These are phyloP conservation scores for Dolichopus griseipennis DNA, from an alignment of 2,888 invertebrate species.

Conservation along the genomic window DNA sequence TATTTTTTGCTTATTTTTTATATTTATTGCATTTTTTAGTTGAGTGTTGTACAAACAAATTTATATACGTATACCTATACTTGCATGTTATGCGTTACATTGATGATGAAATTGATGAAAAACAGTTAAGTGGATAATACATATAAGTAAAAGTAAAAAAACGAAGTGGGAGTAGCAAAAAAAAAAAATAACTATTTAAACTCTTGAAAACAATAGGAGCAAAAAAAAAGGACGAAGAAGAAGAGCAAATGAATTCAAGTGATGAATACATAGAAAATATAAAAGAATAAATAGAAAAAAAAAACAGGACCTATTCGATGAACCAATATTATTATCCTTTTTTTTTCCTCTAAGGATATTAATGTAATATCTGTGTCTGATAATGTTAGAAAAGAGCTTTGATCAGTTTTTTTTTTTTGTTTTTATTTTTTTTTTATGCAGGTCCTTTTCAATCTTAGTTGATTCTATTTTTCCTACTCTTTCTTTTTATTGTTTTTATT, in stretches of 20 bases:
- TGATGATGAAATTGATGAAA: slow-evolving; percentile 5
- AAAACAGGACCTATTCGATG: neutral
- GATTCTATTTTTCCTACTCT: too few relatives aligned
- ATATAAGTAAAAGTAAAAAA: neutral
- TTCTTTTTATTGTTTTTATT: too few relatives aligned
- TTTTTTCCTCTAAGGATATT: neutral
- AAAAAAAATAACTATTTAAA: too few relatives aligned
- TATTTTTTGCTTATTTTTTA: neutral
- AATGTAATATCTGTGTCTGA: neutral
- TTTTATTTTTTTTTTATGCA: too few relatives aligned
- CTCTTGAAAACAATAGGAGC: too few relatives aligned
- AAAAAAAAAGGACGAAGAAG: too few relatives aligned
- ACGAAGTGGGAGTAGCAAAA: too few relatives aligned
- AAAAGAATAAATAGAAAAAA: too few relatives aligned
- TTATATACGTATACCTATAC: neutral
- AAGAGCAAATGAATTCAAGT: too few relatives aligned
- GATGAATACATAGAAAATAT: too few relatives aligned
- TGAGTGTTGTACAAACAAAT: neutral
- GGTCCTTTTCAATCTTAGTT: too few relatives aligned
- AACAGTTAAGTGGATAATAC: slow-evolving; percentile 1
- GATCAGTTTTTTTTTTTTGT: too few relatives aligned
- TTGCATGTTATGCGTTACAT: neutral
- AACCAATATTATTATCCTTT: slow-evolving; percentile 1
- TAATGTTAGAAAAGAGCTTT: neutral
- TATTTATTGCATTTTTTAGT: neutral